phyloP scores from a whole-genome alignment of 92 coral and sea anemone species.

The Zoanthus sociatus region DNA sequence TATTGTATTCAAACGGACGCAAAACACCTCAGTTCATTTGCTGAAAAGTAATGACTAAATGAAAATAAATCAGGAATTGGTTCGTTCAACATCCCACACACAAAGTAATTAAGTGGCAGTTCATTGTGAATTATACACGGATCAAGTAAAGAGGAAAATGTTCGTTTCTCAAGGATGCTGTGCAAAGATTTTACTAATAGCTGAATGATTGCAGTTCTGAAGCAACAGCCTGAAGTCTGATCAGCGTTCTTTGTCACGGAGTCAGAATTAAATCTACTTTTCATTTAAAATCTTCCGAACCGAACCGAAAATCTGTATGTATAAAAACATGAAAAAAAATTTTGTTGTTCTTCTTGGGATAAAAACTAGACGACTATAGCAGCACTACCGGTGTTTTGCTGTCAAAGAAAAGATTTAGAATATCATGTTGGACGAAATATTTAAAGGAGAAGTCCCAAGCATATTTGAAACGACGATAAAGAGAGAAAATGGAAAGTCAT shows the following conservation, averaged over 20 bases:
- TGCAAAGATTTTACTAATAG: conserved; percentile 17
- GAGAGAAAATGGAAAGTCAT: conserved; percentile 72
- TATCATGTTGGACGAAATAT: conserved; percentile 87
- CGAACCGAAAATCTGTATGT: background rate
- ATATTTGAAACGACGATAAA: conserved; percentile 90
- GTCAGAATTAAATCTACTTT: background rate
- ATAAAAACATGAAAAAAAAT: conserved; percentile 8
- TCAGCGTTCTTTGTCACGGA: background rate
- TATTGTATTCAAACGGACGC: conserved; percentile 11
- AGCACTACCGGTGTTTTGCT: background rate
- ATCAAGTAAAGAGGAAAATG: background rate
- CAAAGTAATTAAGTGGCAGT: conserved; percentile 27
- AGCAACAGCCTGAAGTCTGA: background rate
- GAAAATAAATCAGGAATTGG: conserved; percentile 9
- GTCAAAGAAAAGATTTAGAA: background rate
- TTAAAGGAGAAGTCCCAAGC: conserved; percentile 96
- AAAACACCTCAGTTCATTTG: conserved; percentile 45
- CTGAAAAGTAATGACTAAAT: background rate
- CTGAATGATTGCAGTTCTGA: background rate
- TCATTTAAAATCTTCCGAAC: background rate
- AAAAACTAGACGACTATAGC: background rate
- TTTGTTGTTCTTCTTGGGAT: background rate
- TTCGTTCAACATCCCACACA: conserved; percentile 28
- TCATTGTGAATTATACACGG: conserved; percentile 27
- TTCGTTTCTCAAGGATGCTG: background rate